Percentiles rank a stretch among this genome's conserved stretches.
Evolutionary conservation across 2,797 vertebrate species (phyloP).

Genomic region (Jordanella pulchra): DNA sequence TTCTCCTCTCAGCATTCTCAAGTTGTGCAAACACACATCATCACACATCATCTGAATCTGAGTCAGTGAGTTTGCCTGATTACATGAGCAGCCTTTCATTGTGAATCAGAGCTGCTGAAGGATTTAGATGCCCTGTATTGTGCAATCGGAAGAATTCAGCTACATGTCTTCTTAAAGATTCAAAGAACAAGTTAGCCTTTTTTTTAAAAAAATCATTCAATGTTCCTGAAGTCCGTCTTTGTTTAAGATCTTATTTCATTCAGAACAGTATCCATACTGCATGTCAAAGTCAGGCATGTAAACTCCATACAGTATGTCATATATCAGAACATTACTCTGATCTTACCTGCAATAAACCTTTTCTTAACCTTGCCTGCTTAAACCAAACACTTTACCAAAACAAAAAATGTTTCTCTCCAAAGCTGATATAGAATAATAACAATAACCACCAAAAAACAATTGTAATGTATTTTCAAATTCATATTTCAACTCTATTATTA

Average conservation of each 20-base stretch:
- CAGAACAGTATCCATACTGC: background rate
- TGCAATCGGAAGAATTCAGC: slow-evolving; percentile 10
- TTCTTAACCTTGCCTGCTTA: background rate
- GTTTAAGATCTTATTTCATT: background rate
- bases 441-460: no score
- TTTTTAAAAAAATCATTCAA: background rate
- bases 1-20: slow-evolving; percentile 5
- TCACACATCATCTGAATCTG: slow-evolving; percentile 13
- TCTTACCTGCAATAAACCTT: background rate
- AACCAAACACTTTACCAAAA: background rate
- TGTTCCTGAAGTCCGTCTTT: background rate
- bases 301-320: background rate
- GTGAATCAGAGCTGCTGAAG: slow-evolving; percentile 1
- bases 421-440: no score
- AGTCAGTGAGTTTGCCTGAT: slow-evolving; percentile 38
- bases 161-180: background rate
- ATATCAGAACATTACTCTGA: background rate
- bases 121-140: slow-evolving; percentile 15
- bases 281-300: background rate
- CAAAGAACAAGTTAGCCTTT: slow-evolving; percentile 4
- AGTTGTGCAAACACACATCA: slow-evolving; percentile 16
- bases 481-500: no score
- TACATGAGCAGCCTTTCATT: slow-evolving; percentile 23
- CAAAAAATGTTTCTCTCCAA: background rate
- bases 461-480: no score